Evolutionary conservation across 2,113 vertebrate genomes (phyloP), one percentile per base, ranked within the genome.

Genomic region (Parotia lawesii): DNA sequence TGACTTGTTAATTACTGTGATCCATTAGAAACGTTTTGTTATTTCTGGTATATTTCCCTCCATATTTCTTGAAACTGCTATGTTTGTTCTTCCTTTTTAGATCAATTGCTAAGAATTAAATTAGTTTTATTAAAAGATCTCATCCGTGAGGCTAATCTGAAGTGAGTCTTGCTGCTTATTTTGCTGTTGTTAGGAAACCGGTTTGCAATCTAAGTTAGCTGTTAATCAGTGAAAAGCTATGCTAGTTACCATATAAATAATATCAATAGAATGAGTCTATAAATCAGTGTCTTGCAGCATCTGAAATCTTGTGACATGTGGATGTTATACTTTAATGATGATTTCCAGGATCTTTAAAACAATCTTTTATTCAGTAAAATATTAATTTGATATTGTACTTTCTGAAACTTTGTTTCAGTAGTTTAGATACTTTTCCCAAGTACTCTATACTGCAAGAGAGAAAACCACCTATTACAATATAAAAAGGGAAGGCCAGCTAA

Each of bases 51-150:
- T 67, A 27, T 81, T 91, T 92, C 50, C 67, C 31, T 85, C 54
- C 76, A 15, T 94, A 23, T 94, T 89, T 81, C n/a, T 76, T 92
- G 83, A n/a, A 56, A 90, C 35, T 85, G 20, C 77, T 69, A 60
- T 53, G 10, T 88, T 76, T 82, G 45, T 64, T 83, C 38, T 93
- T 79, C 40, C 45, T 71, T 94, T 65, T 81, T 60, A 67, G 47
- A 72, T 72, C 29, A 85, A 27, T 71, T 70, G 64, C 56, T 60
- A 65, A 74, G n/a, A 91, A 27, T 56, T 80, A 61, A 77, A 62
- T 51, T 66, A 79, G 22, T 81, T 95, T 83, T 92, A 84, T 25
- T 88, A 58, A 91, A 79, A 66, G 18, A 66, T 91, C 73, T 93
- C 6, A 45, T 91, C 87, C 15, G 11, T 70, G 72, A 85, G 83